Base-by-base conservation (phyloP, 2,888 invertebrate genomes). In the Creontiades dilutus region DNA sequence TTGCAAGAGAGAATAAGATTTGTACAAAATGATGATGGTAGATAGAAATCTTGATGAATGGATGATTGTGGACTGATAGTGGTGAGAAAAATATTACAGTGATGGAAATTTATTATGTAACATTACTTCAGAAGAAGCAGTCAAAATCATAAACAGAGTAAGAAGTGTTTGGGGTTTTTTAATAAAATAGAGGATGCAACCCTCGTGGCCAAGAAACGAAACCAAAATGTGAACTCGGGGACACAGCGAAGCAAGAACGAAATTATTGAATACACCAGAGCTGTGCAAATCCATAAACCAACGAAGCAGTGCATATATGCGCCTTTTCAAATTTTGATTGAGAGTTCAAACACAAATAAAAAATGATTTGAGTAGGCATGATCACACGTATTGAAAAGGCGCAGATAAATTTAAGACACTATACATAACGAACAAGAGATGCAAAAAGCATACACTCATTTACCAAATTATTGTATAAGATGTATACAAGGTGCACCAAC, bases 391-490 rank as follows among this genome's bases (percentile, higher is more conserved):
- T n/a, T 68, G 68, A 68, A 68, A 68, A 68, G 68, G 23, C 68
- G 68, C 23, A 23, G 19, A 84, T 27, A 89, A 80, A 46, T 46
- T n/a, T 9, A 78, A 19, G 52, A 90, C 46, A 89, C 76, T 75
- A 88, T 90, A 91, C 55, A 86, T 61, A 90, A 78, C 90, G 76
- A 87, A 82, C 86, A 90, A 75, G 61, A 61, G 48, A 14, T 47
- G 46, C 48, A 14, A 82, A 84, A 86, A 81, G 57, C 84, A 91
- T 91, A 37, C 37, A 37, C 37, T 37, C 37, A 37, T 37, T 37
- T 37, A 37, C 37, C 82, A 89, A 89, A 90, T 61, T 57, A 90
- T 48, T 78, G 90, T 78, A 55, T 90, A 85, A 14, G 80, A 27
- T 37, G 37, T 37, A 4, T 37, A 37, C 2, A 37, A 37, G 37